These are phyloP conservation scores for Ranitomeya imitator DNA, from an alignment of 2,113 vertebrate genomes.

Conservation along the genomic window DNA sequence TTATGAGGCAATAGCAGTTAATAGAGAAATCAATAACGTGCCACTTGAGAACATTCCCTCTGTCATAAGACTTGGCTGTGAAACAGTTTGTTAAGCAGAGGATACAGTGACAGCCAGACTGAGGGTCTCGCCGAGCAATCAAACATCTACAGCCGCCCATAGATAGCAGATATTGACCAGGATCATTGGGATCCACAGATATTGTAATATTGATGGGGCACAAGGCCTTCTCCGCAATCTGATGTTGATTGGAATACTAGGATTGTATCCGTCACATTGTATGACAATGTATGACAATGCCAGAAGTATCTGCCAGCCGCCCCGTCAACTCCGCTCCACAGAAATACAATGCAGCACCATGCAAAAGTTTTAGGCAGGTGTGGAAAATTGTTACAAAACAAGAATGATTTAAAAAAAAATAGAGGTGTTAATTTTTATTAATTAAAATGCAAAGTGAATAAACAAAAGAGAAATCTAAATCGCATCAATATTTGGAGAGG, in stretches of 20 bases:
- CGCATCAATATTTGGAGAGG: no score
- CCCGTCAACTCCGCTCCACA: no score
- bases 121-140: not conserved
- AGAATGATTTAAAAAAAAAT: no score
- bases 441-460: no score
- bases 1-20: slow-evolving; percentile 50
- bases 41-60: slow-evolving; percentile 47
- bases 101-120: slow-evolving; percentile 1
- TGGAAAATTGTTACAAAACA: no score
- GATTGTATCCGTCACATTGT: not conserved
- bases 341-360: no score
- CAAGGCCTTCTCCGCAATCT: not conserved
- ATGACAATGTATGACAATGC: no score
- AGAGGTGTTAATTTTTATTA: no score
- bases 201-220: not conserved
- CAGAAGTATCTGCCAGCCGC: no score
- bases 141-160: not conserved
- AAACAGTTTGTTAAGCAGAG: slow-evolving; percentile 52
- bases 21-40: slow-evolving; percentile 48
- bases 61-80: slow-evolving; percentile 47
- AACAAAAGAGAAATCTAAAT: no score
- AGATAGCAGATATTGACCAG: not conserved
- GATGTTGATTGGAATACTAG: not conserved
- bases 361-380: no score
- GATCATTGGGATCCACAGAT: not conserved